Conservation (phyloP, 2,888 invertebrate species). For the Aporophyla lueneburgensis region DNA sequence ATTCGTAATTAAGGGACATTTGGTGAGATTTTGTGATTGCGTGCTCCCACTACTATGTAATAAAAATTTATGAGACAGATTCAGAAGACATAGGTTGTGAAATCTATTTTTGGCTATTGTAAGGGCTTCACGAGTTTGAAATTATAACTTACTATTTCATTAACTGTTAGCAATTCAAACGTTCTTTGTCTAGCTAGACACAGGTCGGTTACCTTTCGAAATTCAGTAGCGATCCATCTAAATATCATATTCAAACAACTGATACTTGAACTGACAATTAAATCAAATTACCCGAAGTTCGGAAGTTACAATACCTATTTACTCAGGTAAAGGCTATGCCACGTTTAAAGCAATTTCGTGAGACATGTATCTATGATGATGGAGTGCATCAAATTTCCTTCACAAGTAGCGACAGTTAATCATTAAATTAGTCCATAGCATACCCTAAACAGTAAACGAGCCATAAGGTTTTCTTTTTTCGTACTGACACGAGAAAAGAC, state of each 20-base stretch:
- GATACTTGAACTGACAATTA: slow-evolving; percentile 40
- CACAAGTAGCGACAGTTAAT: background rate
- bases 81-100: background rate
- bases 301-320: slow-evolving; percentile 16
- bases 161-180: background rate
- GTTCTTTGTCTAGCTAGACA: background rate
- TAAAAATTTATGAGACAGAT: background rate
- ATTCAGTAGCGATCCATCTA: slow-evolving; percentile 31
- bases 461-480: background rate
- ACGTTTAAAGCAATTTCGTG: background rate
- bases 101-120: background rate
- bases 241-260: slow-evolving; percentile 44
- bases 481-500: too few relatives aligned
- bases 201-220: slow-evolving; percentile 7
- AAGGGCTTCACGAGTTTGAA: background rate
- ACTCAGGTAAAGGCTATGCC: background rate
- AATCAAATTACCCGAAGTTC: slow-evolving; percentile 36
- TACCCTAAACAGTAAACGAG: background rate
- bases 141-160: background rate
- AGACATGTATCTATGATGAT: background rate
- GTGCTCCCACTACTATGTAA: too few relatives aligned
- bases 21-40: too few relatives aligned
- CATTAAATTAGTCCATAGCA: background rate
- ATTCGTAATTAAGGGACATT: too few relatives aligned
- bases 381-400: slow-evolving; percentile 10